Percentiles rank a stretch among this genome's conserved stretches.
phyloP scores from a whole-genome alignment of 2,113 vertebrate species.

The Equus przewalskii region DNA sequence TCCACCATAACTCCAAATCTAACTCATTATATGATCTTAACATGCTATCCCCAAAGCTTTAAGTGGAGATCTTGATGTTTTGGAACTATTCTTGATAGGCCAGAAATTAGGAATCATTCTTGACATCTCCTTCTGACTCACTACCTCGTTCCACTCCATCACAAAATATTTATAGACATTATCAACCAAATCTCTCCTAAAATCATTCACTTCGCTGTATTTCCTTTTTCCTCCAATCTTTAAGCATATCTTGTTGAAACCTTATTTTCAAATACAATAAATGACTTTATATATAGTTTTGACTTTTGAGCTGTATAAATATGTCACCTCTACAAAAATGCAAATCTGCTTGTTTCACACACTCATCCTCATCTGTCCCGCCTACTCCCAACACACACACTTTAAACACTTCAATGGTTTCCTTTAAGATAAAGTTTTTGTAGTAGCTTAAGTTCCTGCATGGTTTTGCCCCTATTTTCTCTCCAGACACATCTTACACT shows the following conservation, averaged over 20 bases:
- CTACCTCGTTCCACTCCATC: background rate
- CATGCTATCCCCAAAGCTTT: fast-evolving
- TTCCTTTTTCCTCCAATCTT: background rate
- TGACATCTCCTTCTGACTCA: background rate
- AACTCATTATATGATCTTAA: background rate
- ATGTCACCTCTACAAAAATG: background rate
- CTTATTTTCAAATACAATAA: slow-evolving; percentile 25
- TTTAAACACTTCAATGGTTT: background rate
- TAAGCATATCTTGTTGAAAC: background rate
- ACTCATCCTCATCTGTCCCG: fast-evolving
- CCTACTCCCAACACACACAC: background rate
- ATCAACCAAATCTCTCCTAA: background rate
- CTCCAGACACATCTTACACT: background rate
- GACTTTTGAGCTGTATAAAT: background rate
- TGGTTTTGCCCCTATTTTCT: background rate
- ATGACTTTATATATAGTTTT: background rate
- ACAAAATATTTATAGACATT: background rate
- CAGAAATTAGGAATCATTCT: background rate
- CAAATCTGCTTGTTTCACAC: background rate
- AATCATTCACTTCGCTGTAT: background rate
- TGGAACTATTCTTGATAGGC: background rate
- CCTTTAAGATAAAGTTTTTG: background rate
- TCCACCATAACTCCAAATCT: no score
- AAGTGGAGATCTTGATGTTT: background rate
- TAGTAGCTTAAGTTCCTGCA: background rate